A percentile compares a stretch with the other conserved stretches of the same genome.
phyloP scores from a whole-genome alignment of 2,113 vertebrate species.

The Xiphias gladius region DNA sequence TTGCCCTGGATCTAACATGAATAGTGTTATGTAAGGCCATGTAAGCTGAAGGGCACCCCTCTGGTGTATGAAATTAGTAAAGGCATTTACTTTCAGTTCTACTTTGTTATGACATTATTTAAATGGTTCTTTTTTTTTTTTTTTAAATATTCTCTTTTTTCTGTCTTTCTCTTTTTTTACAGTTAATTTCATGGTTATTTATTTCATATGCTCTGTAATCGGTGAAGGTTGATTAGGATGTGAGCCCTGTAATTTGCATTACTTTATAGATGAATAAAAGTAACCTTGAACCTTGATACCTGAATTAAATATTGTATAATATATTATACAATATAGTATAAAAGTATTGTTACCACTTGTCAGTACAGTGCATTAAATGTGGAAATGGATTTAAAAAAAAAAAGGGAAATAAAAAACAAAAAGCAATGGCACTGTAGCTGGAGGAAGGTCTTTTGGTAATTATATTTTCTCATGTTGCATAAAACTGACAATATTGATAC shows the following conservation, averaged over 20 bases:
- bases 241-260: not conserved
- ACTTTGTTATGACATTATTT: not conserved
- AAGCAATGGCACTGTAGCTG: no score
- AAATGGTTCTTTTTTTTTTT: slow-evolving; percentile 1
- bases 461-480: not conserved
- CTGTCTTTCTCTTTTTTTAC: not conserved
- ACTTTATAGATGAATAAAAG: not conserved
- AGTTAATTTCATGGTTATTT: not conserved
- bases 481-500: not conserved
- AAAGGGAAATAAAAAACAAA: no score
- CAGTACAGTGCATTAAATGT: not conserved
- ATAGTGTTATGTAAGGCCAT: not conserved
- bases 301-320: not conserved
- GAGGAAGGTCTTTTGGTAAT: no score
- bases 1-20: not conserved
- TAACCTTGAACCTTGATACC: not conserved
- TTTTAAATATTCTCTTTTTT: no score
- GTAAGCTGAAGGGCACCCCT: no score
- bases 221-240: not conserved
- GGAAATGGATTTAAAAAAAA: no score
- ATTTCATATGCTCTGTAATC: not conserved
- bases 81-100: not conserved
- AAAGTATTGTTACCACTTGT: no score
- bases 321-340: not conserved
- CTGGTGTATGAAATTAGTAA: no score